phyloP scores from a whole-genome alignment of 1,140 invertebrate genomes.

The Bombus balteatus region DNA sequence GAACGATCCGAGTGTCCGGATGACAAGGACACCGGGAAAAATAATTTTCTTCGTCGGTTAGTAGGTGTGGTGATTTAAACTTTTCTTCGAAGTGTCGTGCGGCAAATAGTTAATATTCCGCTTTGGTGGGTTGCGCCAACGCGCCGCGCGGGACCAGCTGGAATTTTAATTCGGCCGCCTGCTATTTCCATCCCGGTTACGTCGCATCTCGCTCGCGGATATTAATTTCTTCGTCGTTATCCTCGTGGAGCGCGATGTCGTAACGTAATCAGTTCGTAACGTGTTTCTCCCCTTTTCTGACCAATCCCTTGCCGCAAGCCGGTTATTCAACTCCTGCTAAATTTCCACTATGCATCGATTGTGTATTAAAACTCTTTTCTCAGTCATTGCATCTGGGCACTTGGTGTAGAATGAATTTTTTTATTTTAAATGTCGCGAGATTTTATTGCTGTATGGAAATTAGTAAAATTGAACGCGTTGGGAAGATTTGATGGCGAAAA shows the following conservation, averaged over 20 bases:
- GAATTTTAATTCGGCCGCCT: slow-evolving; percentile 50
- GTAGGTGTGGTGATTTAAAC: slow-evolving; percentile 36
- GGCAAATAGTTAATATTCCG: slow-evolving; percentile 60
- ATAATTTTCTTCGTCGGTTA: slow-evolving; percentile 49
- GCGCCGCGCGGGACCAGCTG: slow-evolving; percentile 12
- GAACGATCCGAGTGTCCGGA: slow-evolving; percentile 58
- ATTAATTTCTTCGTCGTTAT: slow-evolving; percentile 56
- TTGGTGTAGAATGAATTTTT: not conserved
- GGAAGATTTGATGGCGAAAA: too few species aligned
- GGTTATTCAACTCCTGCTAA: slow-evolving; percentile 4
- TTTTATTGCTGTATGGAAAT: not conserved
- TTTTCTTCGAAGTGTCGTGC: slow-evolving; percentile 46
- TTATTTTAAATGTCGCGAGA: not conserved
- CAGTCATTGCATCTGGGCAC: too few species aligned
- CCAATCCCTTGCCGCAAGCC: not conserved
- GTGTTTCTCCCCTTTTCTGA: slow-evolving; percentile 42
- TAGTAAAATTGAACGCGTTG: not conserved
- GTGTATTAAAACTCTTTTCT: slow-evolving; percentile 1
- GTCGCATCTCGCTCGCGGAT: slow-evolving; percentile 25
- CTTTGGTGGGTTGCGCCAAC: not conserved
- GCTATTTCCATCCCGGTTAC: slow-evolving; percentile 29
- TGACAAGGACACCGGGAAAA: slow-evolving; percentile 7
- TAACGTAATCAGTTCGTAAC: slow-evolving; percentile 55
- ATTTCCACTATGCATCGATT: slow-evolving; percentile 28
- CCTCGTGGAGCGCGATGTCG: slow-evolving; percentile 41